Evolutionary conservation across 1,140 invertebrate genomes (phyloP).

Genomic region (Hormaphis cornu): DNA sequence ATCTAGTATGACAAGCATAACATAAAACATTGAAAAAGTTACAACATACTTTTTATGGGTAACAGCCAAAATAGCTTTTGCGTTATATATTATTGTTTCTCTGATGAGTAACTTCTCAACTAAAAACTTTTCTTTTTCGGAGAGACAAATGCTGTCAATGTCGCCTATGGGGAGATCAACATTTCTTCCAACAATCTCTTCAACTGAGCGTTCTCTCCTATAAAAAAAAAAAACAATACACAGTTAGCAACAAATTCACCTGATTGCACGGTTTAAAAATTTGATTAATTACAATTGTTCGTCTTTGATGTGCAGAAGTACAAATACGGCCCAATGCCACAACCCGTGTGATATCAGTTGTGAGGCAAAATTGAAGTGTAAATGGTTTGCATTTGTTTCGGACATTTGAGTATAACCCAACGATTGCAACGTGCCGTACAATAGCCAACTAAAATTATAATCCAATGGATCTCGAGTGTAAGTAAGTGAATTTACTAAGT

Average conservation of each 20-base stretch:
- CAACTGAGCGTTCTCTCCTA: slow-evolving; percentile 56
- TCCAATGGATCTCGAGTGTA: slow-evolving; percentile 72
- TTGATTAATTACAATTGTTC: slow-evolving; percentile 43
- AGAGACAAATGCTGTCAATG: slow-evolving; percentile 36
- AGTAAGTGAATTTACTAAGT: slow-evolving; percentile 62
- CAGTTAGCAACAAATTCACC: neutral
- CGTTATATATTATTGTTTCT: slow-evolving; percentile 61
- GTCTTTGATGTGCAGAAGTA: slow-evolving; percentile 68
- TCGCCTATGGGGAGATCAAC: slow-evolving; percentile 45
- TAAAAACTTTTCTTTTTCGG: slow-evolving; percentile 50
- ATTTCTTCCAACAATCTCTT: slow-evolving; percentile 59
- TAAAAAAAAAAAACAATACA: slow-evolving; percentile 36
- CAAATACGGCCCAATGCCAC: slow-evolving; percentile 86
- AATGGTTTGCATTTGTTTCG: slow-evolving; percentile 47
- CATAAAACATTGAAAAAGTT: neutral
- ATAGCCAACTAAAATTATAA: slow-evolving; percentile 60
- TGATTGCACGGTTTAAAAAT: neutral
- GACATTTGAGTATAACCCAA: slow-evolving; percentile 63
- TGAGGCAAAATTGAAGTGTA: slow-evolving; percentile 65
- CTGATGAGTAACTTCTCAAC: slow-evolving; percentile 57
- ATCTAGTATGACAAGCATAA: neutral
- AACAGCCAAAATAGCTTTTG: slow-evolving; percentile 57
- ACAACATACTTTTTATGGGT: slow-evolving; percentile 43
- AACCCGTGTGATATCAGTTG: slow-evolving; percentile 71
- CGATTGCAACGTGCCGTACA: slow-evolving; percentile 59